Evolutionary conservation across 2,888 invertebrate genomes (phyloP).

Genomic region (Eugnorisma glareosa): DNA sequence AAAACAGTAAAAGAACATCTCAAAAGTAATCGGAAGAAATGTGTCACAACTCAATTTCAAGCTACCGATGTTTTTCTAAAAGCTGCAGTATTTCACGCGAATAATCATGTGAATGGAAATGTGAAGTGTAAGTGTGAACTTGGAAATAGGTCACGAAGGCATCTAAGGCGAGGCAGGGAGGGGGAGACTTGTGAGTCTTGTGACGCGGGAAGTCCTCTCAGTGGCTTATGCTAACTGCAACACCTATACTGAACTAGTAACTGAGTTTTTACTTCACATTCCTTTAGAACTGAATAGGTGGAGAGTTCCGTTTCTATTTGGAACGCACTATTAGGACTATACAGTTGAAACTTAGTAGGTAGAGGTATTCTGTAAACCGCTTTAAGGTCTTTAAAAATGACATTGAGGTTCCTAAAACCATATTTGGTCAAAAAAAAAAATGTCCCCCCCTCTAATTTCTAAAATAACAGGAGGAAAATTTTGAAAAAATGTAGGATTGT

Average conservation of each 20-base stretch:
- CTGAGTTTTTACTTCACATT: conserved; percentile 52
- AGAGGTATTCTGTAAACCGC: too few relatives aligned
- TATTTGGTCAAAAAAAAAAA: too few relatives aligned
- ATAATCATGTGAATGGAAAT: conserved; percentile 69
- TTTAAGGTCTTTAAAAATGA: too few relatives aligned
- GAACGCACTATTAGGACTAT: too few relatives aligned
- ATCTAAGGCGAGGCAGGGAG: conserved; percentile 65
- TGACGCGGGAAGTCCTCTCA: conserved; percentile 60
- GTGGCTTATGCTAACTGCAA: conserved; percentile 59
- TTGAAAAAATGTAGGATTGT: too few relatives aligned
- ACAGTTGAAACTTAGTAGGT: too few relatives aligned
- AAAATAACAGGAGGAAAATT: too few relatives aligned
- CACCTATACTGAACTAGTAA: conserved; percentile 58
- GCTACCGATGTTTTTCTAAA: conserved; percentile 52
- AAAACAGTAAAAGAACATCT: conserved; percentile 9
- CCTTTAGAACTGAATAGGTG: conserved; percentile 47
- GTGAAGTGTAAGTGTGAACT: conserved; percentile 75
- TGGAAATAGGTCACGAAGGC: conserved; percentile 80
- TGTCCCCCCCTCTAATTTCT: too few relatives aligned
- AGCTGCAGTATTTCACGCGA: conserved; percentile 53
- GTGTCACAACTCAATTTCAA: conserved; percentile 48
- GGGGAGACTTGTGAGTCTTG: conserved; percentile 40
- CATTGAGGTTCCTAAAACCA: too few relatives aligned
- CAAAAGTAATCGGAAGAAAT: conserved; percentile 20
- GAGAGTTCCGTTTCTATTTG: conserved; percentile 47